Evolutionary conservation across 2,113 vertebrate genomes (phyloP).

Genomic region (Odocoileus hemionus): DNA sequence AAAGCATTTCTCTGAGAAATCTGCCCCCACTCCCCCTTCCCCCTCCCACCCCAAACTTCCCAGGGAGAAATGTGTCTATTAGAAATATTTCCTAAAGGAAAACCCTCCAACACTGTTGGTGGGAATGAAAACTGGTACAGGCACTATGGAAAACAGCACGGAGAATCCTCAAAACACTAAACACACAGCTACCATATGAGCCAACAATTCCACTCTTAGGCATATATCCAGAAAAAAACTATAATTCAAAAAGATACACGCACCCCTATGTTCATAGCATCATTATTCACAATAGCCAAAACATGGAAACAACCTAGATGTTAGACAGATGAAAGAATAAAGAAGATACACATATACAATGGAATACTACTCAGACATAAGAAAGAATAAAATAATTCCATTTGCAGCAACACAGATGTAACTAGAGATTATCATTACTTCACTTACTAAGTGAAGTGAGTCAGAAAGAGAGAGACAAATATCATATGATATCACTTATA

Average conservation of each 20-base stretch:
- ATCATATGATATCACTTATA: background rate
- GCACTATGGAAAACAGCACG: background rate
- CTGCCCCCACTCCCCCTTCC: background rate
- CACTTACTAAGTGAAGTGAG: background rate
- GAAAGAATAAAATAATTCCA: background rate
- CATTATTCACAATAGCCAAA: background rate
- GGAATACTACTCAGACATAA: background rate
- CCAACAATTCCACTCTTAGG: background rate
- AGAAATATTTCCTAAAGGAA: background rate
- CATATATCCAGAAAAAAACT: background rate
- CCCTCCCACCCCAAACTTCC: background rate
- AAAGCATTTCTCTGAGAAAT: background rate
- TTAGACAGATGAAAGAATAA: background rate
- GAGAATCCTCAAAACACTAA: background rate
- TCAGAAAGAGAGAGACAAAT: background rate
- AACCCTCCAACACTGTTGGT: background rate
- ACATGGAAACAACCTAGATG: background rate
- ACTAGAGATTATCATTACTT: background rate
- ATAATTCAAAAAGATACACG: background rate
- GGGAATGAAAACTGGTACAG: background rate
- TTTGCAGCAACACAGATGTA: background rate
- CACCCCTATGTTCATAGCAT: background rate
- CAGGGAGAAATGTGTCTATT: background rate
- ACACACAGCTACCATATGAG: background rate
- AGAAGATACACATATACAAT: background rate